Evolutionary conservation across 2,797 vertebrate genomes (phyloP), one percentile per base, ranked within the genome.

Genomic region (Coracias cyanogaster): DNA sequence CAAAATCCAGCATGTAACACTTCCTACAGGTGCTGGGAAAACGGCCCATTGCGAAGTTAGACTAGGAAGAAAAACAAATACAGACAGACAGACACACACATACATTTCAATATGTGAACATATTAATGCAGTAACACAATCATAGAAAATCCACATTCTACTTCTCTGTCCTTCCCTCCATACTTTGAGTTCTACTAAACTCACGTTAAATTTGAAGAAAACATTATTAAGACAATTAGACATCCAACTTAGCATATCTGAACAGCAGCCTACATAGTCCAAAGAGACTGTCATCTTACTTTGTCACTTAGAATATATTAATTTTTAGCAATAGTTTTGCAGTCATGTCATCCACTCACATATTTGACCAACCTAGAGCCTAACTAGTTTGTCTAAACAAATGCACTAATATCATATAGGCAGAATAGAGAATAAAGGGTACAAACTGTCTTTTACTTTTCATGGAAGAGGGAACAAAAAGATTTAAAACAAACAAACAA

Each of bases 1-100:
- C 99, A 87, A 99, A 99, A 98, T 99, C 99, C 98, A 99, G 98
- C 99, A 99, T 99, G 96, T 98, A 99, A 98, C 99, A 99, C 93
- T 99, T 99, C 78, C 99, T 99, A 95, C 99, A 99, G 25, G 99
- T 99, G 94, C 99, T 99, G 74, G 99, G 99, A 96, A 99, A 99
- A 60, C 99, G 99, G 81, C 99, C 99, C 99, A 99, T 99, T 70
- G 99, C 99, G 24, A 99, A 99, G 96, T 99, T 99, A 37, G 99
- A 99, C 99, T 99, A 95, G 92, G 96, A 97, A 92, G 96, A 93
- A 77, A 96, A 97, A 94, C 10, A 92, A 92, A 91, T 84, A 89
- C 26, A 83, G 29, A 65, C 1, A 55, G 7, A 52, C 16, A 60
- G 5, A 66, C 2, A 58, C 6, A 92, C 9, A 93, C 9, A 77